phyloP scores from a whole-genome alignment of 1,140 invertebrate species.

The Drosophila lowei region DNA sequence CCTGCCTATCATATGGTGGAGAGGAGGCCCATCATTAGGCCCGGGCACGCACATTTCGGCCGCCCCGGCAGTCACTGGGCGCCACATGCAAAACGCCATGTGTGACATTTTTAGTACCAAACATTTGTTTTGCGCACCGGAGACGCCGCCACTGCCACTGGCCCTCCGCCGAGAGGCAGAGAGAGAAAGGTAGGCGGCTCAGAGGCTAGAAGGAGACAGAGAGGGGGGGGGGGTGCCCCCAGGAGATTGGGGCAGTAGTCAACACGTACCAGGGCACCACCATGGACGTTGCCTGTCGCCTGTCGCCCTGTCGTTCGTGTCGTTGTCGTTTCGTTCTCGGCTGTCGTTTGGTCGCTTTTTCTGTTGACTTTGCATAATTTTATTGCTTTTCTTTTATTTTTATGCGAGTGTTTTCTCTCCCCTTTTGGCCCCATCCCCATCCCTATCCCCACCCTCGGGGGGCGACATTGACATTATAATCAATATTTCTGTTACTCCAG shows the following conservation, averaged over 20 bases:
- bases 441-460: background rate
- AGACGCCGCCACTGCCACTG: conserved; percentile 12
- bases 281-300: conserved; percentile 41
- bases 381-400: conserved; percentile 82
- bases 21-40: conserved; percentile 66
- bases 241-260: conserved; percentile 18
- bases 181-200: background rate
- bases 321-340: background rate
- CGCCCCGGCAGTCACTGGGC: conserved; percentile 8
- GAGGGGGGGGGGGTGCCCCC: conserved; percentile 1
- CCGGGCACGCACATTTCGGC: conserved; percentile 64
- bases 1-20: conserved; percentile 3
- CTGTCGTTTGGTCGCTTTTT: conserved; percentile 67
- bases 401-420: conserved; percentile 50
- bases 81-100: conserved; percentile 77
- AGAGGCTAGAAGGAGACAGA: background rate
- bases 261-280: conserved; percentile 69
- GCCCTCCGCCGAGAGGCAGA: background rate
- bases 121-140: conserved; percentile 75
- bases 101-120: conserved; percentile 81
- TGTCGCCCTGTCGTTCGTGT: conserved; percentile 25
- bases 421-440: background rate
- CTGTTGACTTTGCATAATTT: conserved; percentile 81
- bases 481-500: conserved; percentile 71
- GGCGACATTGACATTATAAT: conserved; percentile 79